Evolutionary conservation across 2,797 vertebrate genomes (phyloP), one percentile per base, ranked within the genome.

Genomic region (Myotis daubentonii): DNA sequence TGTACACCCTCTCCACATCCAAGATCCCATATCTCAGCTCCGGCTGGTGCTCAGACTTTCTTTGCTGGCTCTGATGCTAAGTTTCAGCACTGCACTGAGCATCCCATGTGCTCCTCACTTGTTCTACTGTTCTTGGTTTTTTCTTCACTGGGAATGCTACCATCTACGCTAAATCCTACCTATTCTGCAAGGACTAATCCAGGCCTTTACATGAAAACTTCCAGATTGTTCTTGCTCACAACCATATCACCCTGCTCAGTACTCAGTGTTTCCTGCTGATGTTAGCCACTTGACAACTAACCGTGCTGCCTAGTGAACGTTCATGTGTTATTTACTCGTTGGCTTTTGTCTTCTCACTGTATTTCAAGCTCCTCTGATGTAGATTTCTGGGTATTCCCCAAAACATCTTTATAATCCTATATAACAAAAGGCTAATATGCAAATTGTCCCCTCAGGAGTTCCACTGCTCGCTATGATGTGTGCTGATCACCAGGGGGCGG

Each of bases 291-390:
- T 1, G 17, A 49, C 51, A 79, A 41, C 47, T 89, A 87, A 79
- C 55, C 33, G 6, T 25, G 19, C 25, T n/a, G 57, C 38, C 57
- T 28, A 16, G 72, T 44, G 38, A 47, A 17, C 36, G 9, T 3
- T 60, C 23, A 22, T 19, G 9, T 79, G 4, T 51, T 66, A 6
- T 38, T 75, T 83, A 51, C n/a, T 68, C 44, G 23, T 30, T 23
- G n/a, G 23, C 49, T 95, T 94, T 88, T 89, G 38, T 65, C 60
- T 71, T 79, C 82, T 86, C 28, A 70, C n/a, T 85, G 12, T 72
- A 87, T 87, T 75, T 91, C 66, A 89, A 22, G 10, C 6, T 91
- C 70, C 47, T 83, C 47, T 68, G 25, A 53, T 10, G 4, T 57
- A 22, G 8, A 30, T 82, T 78, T 87, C 44, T 53, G 3, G 36